phyloP scores from a whole-genome alignment of 1,140 invertebrate species.

The Bicyclus anynana region DNA sequence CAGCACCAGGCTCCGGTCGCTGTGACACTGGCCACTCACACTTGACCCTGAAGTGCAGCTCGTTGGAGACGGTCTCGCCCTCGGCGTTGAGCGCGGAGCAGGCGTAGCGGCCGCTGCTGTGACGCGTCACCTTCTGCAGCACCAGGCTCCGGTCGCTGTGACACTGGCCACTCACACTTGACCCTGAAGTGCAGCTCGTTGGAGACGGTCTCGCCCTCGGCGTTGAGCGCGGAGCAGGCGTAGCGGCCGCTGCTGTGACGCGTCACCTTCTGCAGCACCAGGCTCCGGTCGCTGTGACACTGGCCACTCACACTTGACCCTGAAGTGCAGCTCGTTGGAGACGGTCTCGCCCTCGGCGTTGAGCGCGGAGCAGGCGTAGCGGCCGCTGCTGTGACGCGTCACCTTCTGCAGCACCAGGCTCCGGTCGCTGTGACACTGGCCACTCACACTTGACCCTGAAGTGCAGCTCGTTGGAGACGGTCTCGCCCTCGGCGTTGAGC shows the following conservation, averaged over 20 bases:
- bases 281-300: conserved; percentile 89
- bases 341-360: conserved; percentile 89
- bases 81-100: conserved; percentile 89
- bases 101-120: conserved; percentile 90
- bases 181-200: conserved; percentile 87
- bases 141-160: no score
- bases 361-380: conserved; percentile 88
- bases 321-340: conserved; percentile 86
- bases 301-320: conserved; percentile 96
- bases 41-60: conserved; percentile 88
- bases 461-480: conserved; percentile 85
- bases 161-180: no score
- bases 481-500: conserved; percentile 88
- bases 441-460: conserved; percentile 94
- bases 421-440: conserved; percentile 89
- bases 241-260: conserved; percentile 88
- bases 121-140: no score
- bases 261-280: conserved; percentile 91
- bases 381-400: conserved; percentile 84
- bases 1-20: no score
- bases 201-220: conserved; percentile 88
- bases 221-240: conserved; percentile 88
- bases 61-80: conserved; percentile 88
- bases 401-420: conserved; percentile 91
- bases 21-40: no score